Evolutionary conservation across 2,888 invertebrate species (phyloP), one percentile per base, ranked within the genome.

Genomic region (Pinctada fucata): DNA sequence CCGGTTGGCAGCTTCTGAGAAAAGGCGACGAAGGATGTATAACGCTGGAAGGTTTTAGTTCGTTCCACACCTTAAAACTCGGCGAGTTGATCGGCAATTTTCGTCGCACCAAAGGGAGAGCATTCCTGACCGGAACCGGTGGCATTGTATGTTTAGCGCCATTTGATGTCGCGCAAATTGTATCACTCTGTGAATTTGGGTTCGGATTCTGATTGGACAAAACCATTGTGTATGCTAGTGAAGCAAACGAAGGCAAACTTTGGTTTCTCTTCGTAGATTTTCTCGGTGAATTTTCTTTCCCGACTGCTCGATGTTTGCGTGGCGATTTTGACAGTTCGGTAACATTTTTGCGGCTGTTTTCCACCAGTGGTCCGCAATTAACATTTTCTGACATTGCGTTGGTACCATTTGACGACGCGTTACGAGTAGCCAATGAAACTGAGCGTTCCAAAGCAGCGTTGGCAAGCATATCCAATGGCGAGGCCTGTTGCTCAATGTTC

Each of bases 171-270:
- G 31, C 68, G 4, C 3, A 45, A 3, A 47, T 1, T n/a, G 48
- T 5, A 4, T 68, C 68, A n/a, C 47, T 47, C 5, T 3, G 4
- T 6, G 16, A 3, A 47, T 45, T 68, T 13, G 16, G 5, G 10
- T 68, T 68, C 45, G 47, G 3, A 47, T 4, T 47, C 47, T 45
- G 68, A 45, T 47, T 68, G 10, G 68, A 31, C 68, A 68, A 5
- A 45, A 73, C 73, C 65, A 66, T 74, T 45, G 65, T 74, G 52
- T 74, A 74, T 31, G 74, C 74, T 48, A 74, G 45, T 5, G 74
- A 66, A 2, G 74, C 74, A 66, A 74, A 74, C 16, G 74, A 74
- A 3, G 74, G 74, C n/a, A 74, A 66, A n/a, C 49, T 74, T 0
- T 74, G 74, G n/a, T 74, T 58, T 58, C 13, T 58, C 13, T 58